A percentile compares a stretch with the other conserved stretches of the same genome.
phyloP scores from a whole-genome alignment of 2,113 vertebrate genomes.

The Calidris pygmaea region DNA sequence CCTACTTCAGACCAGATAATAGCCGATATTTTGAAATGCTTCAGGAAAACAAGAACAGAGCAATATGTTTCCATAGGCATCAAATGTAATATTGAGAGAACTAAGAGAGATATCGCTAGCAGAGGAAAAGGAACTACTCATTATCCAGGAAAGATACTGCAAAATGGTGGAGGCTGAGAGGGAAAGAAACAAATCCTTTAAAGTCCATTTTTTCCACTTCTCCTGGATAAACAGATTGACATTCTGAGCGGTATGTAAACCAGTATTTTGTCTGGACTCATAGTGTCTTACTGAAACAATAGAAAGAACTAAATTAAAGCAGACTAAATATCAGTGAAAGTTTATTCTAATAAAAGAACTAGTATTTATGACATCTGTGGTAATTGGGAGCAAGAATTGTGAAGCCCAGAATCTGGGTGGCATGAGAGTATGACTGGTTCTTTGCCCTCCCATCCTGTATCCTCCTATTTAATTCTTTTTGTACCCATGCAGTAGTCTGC shows the following conservation, averaged over 20 bases:
- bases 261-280: neutral
- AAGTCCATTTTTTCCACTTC: neutral
- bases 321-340: neutral
- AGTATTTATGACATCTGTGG: neutral
- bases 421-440: neutral
- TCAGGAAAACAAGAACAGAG: neutral
- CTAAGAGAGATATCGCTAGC: neutral
- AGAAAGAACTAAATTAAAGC: neutral
- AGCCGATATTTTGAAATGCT: rapidly evolving
- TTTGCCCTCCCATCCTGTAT: neutral
- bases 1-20: neutral
- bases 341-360: neutral
- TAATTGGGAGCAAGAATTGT: neutral
- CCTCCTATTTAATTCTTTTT: neutral
- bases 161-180: neutral
- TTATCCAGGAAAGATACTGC: neutral
- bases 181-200: neutral
- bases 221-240: neutral
- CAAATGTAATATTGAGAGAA: neutral
- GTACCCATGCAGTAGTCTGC: neutral
- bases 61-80: neutral
- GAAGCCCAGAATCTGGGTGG: neutral
- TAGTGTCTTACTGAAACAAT: neutral
- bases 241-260: neutral
- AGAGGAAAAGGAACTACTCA: neutral